Evolutionary conservation across 2,797 vertebrate genomes (phyloP), one percentile per base, ranked within the genome.

Genomic region (Acanthornis magna): DNA sequence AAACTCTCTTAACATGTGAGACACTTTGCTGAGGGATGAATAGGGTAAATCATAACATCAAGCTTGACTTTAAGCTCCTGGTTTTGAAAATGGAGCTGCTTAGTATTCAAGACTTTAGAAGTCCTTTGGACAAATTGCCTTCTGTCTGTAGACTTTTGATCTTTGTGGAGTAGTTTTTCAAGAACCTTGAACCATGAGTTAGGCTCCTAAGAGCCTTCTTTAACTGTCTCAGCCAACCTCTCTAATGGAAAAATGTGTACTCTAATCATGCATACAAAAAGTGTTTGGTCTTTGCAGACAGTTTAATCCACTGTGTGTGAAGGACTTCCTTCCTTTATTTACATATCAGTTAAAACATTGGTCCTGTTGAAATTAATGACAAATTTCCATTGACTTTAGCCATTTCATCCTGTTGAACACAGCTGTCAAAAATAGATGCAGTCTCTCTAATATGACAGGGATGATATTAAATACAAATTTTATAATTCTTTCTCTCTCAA

Each of bases 251-350:
- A 96, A 95, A 62, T 51, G 21, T 29, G 38, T 87, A 77, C 20
- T 74, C 42, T 67, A 50, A 63, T 82, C 66, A 95, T 32, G 42
- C 19, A 83, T 38, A 54, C 30, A 90, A 71, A 70, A 71, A 1
- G 4, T 48, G 38, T 89, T 89, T 80, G 57, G 67, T 67, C 38
- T 83, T 89, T 85, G 61, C 75, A 80, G 88, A 61, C 72, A 77
- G 50, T 61, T 85, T 77, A 74, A 83, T 62, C 55, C 3, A 1
- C 68, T 53, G 16, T 7, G 7, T 60, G 71, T 76, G 78, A 90
- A 94, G 22, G 34, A 67, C 53, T 89, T 91, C 74, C 60, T 82
- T 70, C 63, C 60, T 83, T 71, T 67, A 72, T 90, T 94, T 88
- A 90, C 27, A 53, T 13, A 47, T 5, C 27, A 73, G 60, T 57